Base-by-base conservation (phyloP, 2,888 invertebrate genomes). In the Stenodera caucasica region DNA sequence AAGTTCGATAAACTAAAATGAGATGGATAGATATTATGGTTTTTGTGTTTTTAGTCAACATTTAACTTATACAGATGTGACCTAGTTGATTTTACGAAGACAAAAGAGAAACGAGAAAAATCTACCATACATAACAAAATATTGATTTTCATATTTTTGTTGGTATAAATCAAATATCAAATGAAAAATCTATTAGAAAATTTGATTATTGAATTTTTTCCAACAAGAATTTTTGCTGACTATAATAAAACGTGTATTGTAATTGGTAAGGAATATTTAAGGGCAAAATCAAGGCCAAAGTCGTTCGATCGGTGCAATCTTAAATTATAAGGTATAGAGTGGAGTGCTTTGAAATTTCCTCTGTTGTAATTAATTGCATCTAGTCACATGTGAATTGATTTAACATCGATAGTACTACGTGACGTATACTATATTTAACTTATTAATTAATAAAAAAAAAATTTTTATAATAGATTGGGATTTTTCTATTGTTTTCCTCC, bases 51-150 rank as follows among this genome's bases (percentile, higher is more conserved):
- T 45, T 45, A 21, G 45, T 45, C 45, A 45, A 45, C 45, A 45
- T 45, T 45, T 45, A 45, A 45, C 45, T 45, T 45, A 45, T 45
- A 45, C 45, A 45, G 45, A 45, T 45, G 45, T 45, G 45, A 45
- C 45, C 45, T 45, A 45, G 45, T 45, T 45, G 45, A 12, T 11
- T 45, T 45, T 45, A 45, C 11, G 18, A 45, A 45, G 45, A 45
- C 45, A 45, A 45, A 45, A 45, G 45, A 21, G 21, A 45, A 45
- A 21, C 45, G 45, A 45, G 21, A 45, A 45, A 45, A 45, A 21
- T 45, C 45, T 18, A 45, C 45, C 21, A 45, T 21, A 45, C 21
- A 45, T 21, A 45, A 45, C 45, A 45, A 45, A 45, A 21, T 45
- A 45, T 45, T 45, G 45, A 45, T n/a, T 45, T 45, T 21, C 11